phyloP scores from a whole-genome alignment of 2,113 vertebrate genomes.

The Excalfactoria chinensis region DNA sequence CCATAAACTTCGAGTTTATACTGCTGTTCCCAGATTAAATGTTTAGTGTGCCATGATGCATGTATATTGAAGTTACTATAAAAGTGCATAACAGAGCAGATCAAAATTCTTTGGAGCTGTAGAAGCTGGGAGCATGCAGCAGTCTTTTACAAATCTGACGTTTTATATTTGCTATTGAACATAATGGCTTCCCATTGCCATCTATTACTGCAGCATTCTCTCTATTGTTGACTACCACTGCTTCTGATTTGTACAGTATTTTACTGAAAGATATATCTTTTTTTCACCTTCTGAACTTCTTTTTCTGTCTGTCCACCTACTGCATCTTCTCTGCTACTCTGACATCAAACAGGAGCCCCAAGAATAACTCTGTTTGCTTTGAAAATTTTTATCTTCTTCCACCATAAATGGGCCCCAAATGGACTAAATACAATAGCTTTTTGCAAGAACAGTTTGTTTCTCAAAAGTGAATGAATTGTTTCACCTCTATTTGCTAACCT shows the following conservation, averaged over 20 bases:
- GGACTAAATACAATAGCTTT: background rate
- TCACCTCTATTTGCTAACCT: background rate
- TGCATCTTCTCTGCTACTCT: background rate
- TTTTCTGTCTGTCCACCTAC: background rate
- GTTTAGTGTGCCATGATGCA: background rate
- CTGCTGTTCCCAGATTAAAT: background rate
- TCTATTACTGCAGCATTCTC: background rate
- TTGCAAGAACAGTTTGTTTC: background rate
- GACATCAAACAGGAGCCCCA: background rate
- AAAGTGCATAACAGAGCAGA: background rate
- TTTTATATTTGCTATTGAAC: background rate
- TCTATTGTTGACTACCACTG: background rate
- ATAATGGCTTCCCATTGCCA: background rate
- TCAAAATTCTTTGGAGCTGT: background rate
- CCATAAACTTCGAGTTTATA: background rate
- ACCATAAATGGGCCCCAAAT: background rate
- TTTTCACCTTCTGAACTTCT: background rate
- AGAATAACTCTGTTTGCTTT: background rate
- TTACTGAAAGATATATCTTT: background rate
- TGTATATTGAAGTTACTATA: background rate
- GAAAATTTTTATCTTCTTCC: background rate
- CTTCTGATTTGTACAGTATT: background rate
- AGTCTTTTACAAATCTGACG: background rate
- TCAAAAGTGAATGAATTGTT: background rate
- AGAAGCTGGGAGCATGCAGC: background rate